phyloP scores from a whole-genome alignment of 2,888 invertebrate species.

The Acrobasis consociella region DNA sequence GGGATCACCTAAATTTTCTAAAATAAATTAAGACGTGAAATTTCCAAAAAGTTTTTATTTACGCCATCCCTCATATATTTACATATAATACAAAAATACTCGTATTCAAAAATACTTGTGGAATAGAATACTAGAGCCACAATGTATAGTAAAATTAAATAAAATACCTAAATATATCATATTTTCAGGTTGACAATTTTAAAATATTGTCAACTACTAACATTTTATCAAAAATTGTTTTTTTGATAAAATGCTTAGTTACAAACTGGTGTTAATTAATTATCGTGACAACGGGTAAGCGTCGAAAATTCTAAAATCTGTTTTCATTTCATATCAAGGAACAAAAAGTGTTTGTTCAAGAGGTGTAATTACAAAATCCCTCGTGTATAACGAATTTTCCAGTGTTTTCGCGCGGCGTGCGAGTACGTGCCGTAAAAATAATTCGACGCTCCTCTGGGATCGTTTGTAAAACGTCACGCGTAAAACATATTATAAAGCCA shows the following conservation, averaged over 20 bases:
- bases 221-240: no score
- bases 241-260: background rate
- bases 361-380: constrained; percentile 77
- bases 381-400: constrained; percentile 70
- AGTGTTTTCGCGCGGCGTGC: constrained; percentile 67
- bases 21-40: no score
- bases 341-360: constrained; percentile 69
- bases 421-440: constrained; percentile 81
- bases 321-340: constrained; percentile 54
- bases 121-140: no score
- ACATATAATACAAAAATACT: no score
- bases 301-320: constrained; percentile 33
- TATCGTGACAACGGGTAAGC: constrained; percentile 4
- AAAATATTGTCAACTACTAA: no score
- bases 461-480: constrained; percentile 83
- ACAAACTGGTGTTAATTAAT: constrained; percentile 5
- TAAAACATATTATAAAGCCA: constrained; percentile 83
- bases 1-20: no score
- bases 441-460: constrained; percentile 79
- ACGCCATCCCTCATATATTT: no score
- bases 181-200: background rate
- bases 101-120: no score
- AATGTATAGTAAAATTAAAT: no score
- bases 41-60: no score
- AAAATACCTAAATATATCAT: no score